Conservation (phyloP, 1,140 invertebrate genomes). For the Rhagoletis pomonella region DNA sequence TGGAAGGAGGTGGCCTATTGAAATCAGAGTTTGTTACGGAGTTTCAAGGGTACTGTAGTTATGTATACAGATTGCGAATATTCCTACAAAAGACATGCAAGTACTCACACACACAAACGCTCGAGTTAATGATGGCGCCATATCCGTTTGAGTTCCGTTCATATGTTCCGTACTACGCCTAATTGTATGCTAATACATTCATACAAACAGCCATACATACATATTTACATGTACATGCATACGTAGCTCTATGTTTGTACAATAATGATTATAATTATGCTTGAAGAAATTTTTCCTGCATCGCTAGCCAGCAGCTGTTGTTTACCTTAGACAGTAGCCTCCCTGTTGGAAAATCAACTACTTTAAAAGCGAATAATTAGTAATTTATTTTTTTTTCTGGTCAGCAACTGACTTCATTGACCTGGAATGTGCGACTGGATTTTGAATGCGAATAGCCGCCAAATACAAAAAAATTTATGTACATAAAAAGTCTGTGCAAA, state of each 20-base stretch:
- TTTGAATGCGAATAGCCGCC: too few species aligned
- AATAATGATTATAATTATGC: slow-evolving; percentile 32
- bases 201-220: background rate
- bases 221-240: background rate
- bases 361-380: too few species aligned
- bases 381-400: too few species aligned
- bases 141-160: background rate
- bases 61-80: background rate
- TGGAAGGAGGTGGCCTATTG: background rate
- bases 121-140: background rate
- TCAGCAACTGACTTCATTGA: too few species aligned
- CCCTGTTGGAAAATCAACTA: background rate
- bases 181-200: slow-evolving; percentile 44
- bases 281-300: slow-evolving; percentile 24
- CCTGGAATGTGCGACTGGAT: too few species aligned
- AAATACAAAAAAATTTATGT: too few species aligned
- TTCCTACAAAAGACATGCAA: background rate
- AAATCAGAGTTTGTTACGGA: slow-evolving; percentile 22
- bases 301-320: slow-evolving; percentile 16
- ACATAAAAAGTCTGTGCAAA: too few species aligned
- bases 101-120: background rate
- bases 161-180: background rate
- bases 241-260: background rate
- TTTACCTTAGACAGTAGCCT: background rate
- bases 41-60: slow-evolving; percentile 7